A percentile compares a stretch with the other conserved stretches of the same genome.
Evolutionary conservation across 64 coral and sea anemone species (phyloP).

Genomic region (Dendronephthya gigantea): DNA sequence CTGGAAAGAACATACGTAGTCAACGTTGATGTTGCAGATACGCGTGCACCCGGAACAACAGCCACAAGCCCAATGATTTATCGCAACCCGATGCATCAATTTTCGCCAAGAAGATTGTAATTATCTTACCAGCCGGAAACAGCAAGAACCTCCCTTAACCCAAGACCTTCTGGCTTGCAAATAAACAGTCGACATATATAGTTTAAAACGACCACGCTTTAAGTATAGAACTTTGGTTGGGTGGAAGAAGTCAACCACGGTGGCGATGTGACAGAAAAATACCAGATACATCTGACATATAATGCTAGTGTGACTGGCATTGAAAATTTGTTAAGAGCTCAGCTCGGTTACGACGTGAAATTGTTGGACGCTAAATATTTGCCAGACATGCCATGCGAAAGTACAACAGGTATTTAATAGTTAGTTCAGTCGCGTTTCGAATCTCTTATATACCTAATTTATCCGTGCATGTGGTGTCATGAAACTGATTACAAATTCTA

Average conservation of each 20-base stretch:
- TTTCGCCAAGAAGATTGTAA: background rate
- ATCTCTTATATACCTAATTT: too few relatives aligned
- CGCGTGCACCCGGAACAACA: background rate
- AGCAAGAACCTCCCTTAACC: conserved; percentile 13
- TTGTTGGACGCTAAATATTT: conserved; percentile 6
- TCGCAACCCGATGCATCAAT: background rate
- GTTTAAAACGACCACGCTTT: background rate
- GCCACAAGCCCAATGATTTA: background rate
- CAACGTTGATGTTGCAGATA: background rate
- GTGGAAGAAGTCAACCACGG: background rate
- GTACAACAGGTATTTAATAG: background rate
- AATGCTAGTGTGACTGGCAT: conserved; percentile 6
- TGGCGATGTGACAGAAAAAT: background rate
- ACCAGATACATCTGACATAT: background rate
- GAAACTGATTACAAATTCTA: too few relatives aligned
- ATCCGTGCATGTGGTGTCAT: too few relatives aligned
- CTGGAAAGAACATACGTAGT: background rate
- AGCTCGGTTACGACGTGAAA: background rate
- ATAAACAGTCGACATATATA: background rate
- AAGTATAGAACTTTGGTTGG: background rate
- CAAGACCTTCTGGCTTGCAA: conserved; percentile 9
- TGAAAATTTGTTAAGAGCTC: background rate
- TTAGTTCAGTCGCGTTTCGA: background rate
- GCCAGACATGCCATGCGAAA: background rate
- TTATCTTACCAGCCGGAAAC: conserved; percentile 27